Percentiles rank a stretch among this genome's conserved stretches.
Conservation (phyloP, 2,113 vertebrate genomes). For the Apistogramma diplotaenia region DNA sequence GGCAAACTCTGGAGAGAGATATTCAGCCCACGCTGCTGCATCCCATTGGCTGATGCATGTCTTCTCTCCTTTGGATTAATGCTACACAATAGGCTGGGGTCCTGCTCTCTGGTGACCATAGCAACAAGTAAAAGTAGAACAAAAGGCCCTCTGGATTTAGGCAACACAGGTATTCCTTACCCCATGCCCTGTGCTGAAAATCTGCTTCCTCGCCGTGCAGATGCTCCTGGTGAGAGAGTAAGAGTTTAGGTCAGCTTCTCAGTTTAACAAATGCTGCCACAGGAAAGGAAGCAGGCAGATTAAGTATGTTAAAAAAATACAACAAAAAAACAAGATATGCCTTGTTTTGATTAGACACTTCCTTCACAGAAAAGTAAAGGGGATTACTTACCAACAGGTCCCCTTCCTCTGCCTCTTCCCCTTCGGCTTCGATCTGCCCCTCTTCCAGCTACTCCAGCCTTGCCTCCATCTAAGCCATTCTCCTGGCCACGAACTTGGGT, state of each 20-base stretch:
- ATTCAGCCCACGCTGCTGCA: constrained; percentile 8
- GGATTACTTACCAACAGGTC: constrained; percentile 71
- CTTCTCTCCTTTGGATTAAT: constrained; percentile 56
- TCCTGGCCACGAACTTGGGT: constrained; percentile 91
- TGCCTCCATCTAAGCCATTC: constrained; percentile 89
- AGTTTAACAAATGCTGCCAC: constrained; percentile 61
- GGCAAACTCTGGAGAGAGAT: not conserved
- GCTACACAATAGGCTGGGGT: constrained; percentile 63
- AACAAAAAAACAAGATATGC: not conserved
- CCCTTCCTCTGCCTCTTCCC: constrained; percentile 93
- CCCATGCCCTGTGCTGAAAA: constrained; percentile 99
- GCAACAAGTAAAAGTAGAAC: constrained; percentile 67
- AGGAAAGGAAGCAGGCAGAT: not conserved
- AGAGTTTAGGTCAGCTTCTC: not conserved
- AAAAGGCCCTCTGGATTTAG: constrained; percentile 51
- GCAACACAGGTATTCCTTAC: constrained; percentile 79
- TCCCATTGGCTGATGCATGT: constrained; percentile 38
- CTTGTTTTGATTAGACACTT: not conserved
- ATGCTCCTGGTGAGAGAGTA: constrained; percentile 31
- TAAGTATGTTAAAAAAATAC: not conserved
- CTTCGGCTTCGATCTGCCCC: constrained; percentile 90
- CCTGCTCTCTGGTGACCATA: constrained; percentile 72
- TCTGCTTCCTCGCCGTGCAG: constrained; percentile 85
- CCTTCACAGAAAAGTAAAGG: not conserved
- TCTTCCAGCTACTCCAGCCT: constrained; percentile 85